Percentiles rank a stretch among this genome's conserved stretches.
Evolutionary conservation across 2,113 vertebrate species (phyloP).

Genomic region (Abramis brama): DNA sequence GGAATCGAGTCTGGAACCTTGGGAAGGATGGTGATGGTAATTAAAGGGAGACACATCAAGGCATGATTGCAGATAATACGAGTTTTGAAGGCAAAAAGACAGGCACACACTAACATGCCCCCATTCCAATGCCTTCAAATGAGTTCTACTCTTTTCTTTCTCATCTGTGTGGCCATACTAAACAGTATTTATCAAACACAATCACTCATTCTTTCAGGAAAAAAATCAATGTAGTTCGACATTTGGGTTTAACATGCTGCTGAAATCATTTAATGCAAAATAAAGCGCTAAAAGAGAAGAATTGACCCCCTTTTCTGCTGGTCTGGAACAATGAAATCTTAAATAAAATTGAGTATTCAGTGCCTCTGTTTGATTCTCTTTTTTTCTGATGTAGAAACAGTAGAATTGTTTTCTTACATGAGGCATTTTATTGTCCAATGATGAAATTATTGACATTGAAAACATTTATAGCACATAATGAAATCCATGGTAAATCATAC

Average conservation of each 20-base stretch:
- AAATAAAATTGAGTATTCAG: constrained; percentile 99
- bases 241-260: constrained; percentile 74
- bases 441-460: constrained; percentile 29
- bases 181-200: constrained; percentile 91
- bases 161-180: constrained; percentile 84
- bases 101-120: constrained; percentile 72
- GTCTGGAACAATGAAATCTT: constrained; percentile 96
- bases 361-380: constrained; percentile 71
- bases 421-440: constrained; percentile 55
- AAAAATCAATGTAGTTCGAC: constrained; percentile 68
- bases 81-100: constrained; percentile 30
- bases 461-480: constrained; percentile 47
- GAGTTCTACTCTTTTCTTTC: constrained; percentile 63
- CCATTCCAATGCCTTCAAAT: constrained; percentile 78
- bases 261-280: constrained; percentile 64
- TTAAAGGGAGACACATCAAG: not conserved
- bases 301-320: constrained; percentile 98
- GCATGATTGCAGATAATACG: constrained; percentile 19
- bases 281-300: constrained; percentile 75
- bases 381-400: constrained; percentile 53
- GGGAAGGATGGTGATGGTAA: constrained; percentile 13
- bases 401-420: constrained; percentile 18
- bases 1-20: constrained; percentile 15
- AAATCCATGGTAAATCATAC: constrained; percentile 39
- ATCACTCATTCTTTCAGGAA: constrained; percentile 79